Conservation (phyloP, 35 echinoderm and acorn worm genomes). For the Antedon bifida region DNA sequence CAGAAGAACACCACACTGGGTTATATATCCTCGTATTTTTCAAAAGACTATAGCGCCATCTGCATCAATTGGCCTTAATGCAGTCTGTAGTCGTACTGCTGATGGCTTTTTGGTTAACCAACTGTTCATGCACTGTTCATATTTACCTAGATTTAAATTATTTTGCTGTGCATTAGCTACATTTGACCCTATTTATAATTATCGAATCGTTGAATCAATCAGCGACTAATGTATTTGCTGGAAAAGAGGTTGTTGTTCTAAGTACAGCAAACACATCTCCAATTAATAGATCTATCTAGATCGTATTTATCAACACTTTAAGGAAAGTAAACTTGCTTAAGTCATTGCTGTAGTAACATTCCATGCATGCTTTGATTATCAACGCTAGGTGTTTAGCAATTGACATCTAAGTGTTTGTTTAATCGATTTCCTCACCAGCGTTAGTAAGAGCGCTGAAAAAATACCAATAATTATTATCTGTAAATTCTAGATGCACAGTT, state of each 20-base stretch:
- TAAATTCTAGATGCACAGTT: background rate
- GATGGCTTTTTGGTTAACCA: background rate
- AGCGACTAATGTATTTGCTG: background rate
- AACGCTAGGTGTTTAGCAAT: background rate
- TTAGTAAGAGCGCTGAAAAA: background rate
- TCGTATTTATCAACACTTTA: background rate
- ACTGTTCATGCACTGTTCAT: background rate
- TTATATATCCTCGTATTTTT: too few relatives aligned
- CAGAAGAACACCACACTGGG: too few relatives aligned
- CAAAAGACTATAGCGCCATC: background rate
- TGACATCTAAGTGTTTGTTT: background rate
- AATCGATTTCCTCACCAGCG: background rate
- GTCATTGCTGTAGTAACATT: background rate
- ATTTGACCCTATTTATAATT: background rate
- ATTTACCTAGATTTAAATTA: background rate
- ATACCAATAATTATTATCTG: conserved; percentile 2
- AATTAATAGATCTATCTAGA: background rate
- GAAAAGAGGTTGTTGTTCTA: background rate
- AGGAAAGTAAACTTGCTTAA: background rate
- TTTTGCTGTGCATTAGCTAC: background rate
- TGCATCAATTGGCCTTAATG: background rate
- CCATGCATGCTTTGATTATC: background rate
- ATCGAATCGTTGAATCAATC: background rate
- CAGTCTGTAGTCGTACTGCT: background rate
- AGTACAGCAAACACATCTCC: background rate